phyloP scores from a whole-genome alignment of 2,113 vertebrate species.

The Lepisosteus oculatus region DNA sequence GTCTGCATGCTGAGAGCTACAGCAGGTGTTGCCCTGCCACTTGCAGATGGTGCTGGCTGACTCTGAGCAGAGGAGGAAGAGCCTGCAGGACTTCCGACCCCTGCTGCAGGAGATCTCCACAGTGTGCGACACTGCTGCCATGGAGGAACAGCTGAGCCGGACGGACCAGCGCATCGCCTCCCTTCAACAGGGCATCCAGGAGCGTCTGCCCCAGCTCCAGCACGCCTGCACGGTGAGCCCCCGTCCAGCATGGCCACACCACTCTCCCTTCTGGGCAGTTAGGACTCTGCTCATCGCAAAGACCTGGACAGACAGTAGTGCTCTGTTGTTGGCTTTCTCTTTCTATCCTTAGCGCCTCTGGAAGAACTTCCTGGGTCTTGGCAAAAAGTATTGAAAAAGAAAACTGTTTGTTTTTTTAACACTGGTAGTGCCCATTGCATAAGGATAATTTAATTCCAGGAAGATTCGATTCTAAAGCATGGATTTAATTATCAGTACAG shows the following conservation, averaged over 20 bases:
- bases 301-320: too few species aligned
- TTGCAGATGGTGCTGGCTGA: conserved; percentile 84
- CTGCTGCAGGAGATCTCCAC: conserved; percentile 76
- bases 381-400: too few species aligned
- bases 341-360: background rate
- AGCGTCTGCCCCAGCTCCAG: conserved; percentile 73
- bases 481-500: too few species aligned
- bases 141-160: conserved; percentile 61
- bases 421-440: too few species aligned
- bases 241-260: background rate
- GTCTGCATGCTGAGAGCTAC: background rate
- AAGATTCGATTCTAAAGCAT: too few species aligned
- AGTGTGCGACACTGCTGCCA: conserved; percentile 67
- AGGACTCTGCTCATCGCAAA: too few species aligned
- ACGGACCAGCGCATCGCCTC: conserved; percentile 61
- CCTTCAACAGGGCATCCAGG: conserved; percentile 72
- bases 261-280: background rate
- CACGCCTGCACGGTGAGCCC: conserved; percentile 77
- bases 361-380: too few species aligned
- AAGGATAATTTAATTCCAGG: too few species aligned
- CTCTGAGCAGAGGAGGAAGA: conserved; percentile 76
- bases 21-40: background rate
- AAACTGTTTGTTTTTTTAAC: too few species aligned
- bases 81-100: conserved; percentile 63
- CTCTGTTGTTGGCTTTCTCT: background rate